Percentiles rank a stretch among this genome's conserved stretches.
Evolutionary conservation across 1,140 invertebrate species (phyloP).

Genomic region (Cylas formicarius): DNA sequence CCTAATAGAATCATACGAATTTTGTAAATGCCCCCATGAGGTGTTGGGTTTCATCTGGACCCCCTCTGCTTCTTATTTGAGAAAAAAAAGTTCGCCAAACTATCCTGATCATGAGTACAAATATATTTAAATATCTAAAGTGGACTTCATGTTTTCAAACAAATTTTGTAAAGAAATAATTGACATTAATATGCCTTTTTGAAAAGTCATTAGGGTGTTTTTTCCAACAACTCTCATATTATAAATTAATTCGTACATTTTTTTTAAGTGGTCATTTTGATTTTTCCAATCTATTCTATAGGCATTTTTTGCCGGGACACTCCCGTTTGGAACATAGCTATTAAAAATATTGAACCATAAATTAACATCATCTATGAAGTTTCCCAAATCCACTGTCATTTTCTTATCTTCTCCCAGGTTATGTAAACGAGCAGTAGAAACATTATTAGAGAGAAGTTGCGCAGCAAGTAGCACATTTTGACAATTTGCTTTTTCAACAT

Average conservation of each 20-base stretch:
- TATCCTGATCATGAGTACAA: background rate
- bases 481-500: conserved; percentile 4
- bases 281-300: conserved; percentile 10
- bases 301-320: conserved; percentile 8
- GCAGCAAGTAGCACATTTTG: conserved; percentile 22
- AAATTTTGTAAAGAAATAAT: background rate
- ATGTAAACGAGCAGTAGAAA: conserved; percentile 10
- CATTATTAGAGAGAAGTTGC: conserved; percentile 20
- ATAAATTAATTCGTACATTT: conserved; percentile 6
- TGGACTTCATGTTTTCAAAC: too few relatives aligned
- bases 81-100: conserved; percentile 9
- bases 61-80: conserved; percentile 9
- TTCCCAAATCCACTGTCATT: background rate
- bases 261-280: conserved; percentile 11
- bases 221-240: conserved; percentile 11
- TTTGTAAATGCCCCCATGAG: too few relatives aligned
- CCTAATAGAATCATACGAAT: too few relatives aligned
- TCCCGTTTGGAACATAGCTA: background rate
- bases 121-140: too few relatives aligned
- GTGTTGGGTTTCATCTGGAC: too few relatives aligned
- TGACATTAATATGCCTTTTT: conserved; percentile 9
- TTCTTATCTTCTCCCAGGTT: conserved; percentile 4
- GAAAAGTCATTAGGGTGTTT: conserved; percentile 5
- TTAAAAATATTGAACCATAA: conserved; percentile 17
- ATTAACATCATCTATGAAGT: conserved; percentile 10